phyloP scores from a whole-genome alignment of 2,113 vertebrate genomes.

The Melospiza melodia region DNA sequence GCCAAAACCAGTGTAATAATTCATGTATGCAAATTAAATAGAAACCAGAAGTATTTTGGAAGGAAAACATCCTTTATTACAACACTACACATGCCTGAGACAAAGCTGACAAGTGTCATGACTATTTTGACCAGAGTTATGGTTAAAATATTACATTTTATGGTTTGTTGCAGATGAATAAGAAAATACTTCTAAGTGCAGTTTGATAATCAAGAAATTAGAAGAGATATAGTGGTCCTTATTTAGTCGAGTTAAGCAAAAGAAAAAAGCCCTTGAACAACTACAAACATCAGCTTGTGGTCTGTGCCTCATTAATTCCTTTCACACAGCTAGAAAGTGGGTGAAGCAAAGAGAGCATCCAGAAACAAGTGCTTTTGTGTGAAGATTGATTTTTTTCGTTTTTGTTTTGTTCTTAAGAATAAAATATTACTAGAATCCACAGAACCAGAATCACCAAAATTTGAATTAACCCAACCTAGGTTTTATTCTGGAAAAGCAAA shows the following conservation, averaged over 20 bases:
- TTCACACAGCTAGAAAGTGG: slow-evolving; percentile 19
- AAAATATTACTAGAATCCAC: slow-evolving; percentile 11
- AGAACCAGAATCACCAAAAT: not conserved
- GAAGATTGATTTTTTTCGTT: not conserved
- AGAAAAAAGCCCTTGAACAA: slow-evolving; percentile 22
- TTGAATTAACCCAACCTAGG: not conserved
- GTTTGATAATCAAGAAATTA: slow-evolving; percentile 44
- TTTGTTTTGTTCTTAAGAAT: not conserved
- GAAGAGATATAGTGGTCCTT: slow-evolving; percentile 26
- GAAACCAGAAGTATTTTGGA: not conserved
- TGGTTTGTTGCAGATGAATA: slow-evolving; percentile 51
- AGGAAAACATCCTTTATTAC: not conserved
- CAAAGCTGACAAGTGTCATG: slow-evolving; percentile 28
- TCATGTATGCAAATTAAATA: not conserved
- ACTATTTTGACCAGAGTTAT: not conserved
- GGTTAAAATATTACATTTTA: slow-evolving; percentile 45
- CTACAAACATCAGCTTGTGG: slow-evolving; percentile 51
- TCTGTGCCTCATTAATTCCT: slow-evolving; percentile 63
- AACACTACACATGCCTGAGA: not conserved
- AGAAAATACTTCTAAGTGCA: slow-evolving; percentile 53
- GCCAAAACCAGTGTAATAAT: not conserved
- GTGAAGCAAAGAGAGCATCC: slow-evolving; percentile 36
- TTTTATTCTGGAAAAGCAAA: not conserved
- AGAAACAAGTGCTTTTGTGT: not conserved
- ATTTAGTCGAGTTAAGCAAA: slow-evolving; percentile 19